Base-by-base conservation (phyloP, 2,797 vertebrate species). In the Taeniopygia guttata region DNA sequence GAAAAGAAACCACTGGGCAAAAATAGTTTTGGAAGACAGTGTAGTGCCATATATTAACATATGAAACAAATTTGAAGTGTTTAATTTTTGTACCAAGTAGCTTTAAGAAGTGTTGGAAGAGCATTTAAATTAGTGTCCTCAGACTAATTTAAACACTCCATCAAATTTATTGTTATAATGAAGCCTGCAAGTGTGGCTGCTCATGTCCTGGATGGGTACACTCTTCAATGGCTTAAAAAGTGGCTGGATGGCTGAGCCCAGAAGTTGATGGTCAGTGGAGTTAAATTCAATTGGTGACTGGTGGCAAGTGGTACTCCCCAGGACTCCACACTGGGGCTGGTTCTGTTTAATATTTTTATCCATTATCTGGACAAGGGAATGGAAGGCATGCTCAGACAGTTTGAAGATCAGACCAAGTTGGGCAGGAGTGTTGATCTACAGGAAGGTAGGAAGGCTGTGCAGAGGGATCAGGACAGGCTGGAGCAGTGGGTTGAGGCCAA, bases 401-500 rank as follows among this genome's bases (percentile, higher is more conserved):
- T 40, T 40, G 40, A 34, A 63, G 29, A 30, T 51, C 8, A 70
- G 29, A 51, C 38, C 15, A 58, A 45, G 17, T 4, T 83, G 45
- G 34, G 25, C 10, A 26, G 43, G 36, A 10, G 3, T 10, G 11
- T 26, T 70, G n/a, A 17, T 42, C 16, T 75, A 23, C 29, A 26
- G 25, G 49, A 58, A 16, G 7, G 5, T 8, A 11, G 23, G 20
- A 40, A 43, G 27, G n/a, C 29, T 58, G 29, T 70, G 17, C 3
- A 4, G 36, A 38, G 43, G 42, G 42, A 16, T 43, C 16, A 56
- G 43, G 38, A n/a, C 22, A 21, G 45, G 14, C 20, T 51, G 29
- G 29, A 70, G 30, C 14, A n/a, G 7, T 3, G 1, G 5, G 16
- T 26, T 45, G 29, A 76, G n/a, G 56, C 27, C 49, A 13, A 0